Evolutionary conservation across 2,888 invertebrate species (phyloP).

Genomic region (Nephrotoma appendiculata): DNA sequence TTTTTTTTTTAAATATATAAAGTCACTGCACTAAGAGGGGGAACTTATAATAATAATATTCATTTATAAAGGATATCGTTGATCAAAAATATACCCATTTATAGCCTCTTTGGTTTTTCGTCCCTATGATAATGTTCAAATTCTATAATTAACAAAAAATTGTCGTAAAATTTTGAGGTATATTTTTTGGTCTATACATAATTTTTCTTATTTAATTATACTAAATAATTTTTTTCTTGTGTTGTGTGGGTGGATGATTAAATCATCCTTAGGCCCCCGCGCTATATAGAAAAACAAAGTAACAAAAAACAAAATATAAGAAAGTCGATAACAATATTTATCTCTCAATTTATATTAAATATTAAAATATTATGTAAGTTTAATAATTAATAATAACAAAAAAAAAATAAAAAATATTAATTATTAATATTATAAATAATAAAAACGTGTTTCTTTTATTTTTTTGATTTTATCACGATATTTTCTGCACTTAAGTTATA

Average conservation of each 20-base stretch:
- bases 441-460: neutral
- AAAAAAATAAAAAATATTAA: neutral
- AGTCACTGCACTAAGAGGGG: neutral
- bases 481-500: neutral
- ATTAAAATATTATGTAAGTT: neutral
- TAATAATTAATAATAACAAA: neutral
- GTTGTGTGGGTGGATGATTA: neutral
- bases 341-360: too few species aligned
- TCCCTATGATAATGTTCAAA: neutral
- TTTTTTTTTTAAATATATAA: neutral
- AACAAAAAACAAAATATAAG: neutral
- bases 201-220: neutral
- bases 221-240: neutral
- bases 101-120: neutral
- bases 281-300: neutral
- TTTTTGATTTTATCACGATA: neutral
- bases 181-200: neutral
- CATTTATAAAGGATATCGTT: neutral
- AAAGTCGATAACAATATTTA: neutral
- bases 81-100: neutral
- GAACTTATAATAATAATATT: neutral
- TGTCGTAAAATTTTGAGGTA: neutral
- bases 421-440: neutral
- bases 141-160: neutral
- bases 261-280: neutral